Evolutionary conservation across 2,888 invertebrate species (phyloP), one percentile per base, ranked within the genome.

Genomic region (Platerodrilus igneus): DNA sequence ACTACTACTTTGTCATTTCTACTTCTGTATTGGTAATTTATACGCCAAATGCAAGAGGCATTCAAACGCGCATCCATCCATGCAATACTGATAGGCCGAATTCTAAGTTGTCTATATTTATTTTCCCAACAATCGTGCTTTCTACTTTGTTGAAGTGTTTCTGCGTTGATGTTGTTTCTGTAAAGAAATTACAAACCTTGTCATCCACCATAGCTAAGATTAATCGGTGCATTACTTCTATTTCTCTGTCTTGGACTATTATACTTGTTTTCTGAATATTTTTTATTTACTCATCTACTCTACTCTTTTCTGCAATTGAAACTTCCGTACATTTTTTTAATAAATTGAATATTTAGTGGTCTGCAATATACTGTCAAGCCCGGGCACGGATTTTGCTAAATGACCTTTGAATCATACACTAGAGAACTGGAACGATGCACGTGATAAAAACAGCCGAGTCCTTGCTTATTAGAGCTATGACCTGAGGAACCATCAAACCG

Each of bases 371-470:
- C 41, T 4, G 57, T 55, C 14, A 55, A 58, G 19, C 48, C 32
- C 7, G 56, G 53, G 16, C 53, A 27, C 19, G 52, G 55, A 39
- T 60, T 59, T 54, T 57, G 50, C 56, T 56, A 56, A 37, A 60
- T 34, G 26, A 51, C 37, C 41, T 49, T 55, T 34, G 41, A 21
- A 31, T 33, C 45, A 45, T 26, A 49, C 19, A 41, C 32, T 7
- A 60, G 41, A 16, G 50, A 26, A 61, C 22, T 19, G 59, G 57
- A 25, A 61, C 59, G 20, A 57, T 19, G 23, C 48, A 53, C 10
- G 53, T 56, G 22, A 55, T 47, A 39, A 57, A 58, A 22, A 57
- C 50, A 46, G 46, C 43, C 8, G 53, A 42, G 50, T 57, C 53
- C 38, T 39, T 53, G 53, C 32, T 55, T 52, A 32, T 54, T 51